Evolutionary conservation across 2,888 invertebrate genomes (phyloP), one percentile per base, ranked within the genome.

Genomic region (Notocelia uddmanniana): DNA sequence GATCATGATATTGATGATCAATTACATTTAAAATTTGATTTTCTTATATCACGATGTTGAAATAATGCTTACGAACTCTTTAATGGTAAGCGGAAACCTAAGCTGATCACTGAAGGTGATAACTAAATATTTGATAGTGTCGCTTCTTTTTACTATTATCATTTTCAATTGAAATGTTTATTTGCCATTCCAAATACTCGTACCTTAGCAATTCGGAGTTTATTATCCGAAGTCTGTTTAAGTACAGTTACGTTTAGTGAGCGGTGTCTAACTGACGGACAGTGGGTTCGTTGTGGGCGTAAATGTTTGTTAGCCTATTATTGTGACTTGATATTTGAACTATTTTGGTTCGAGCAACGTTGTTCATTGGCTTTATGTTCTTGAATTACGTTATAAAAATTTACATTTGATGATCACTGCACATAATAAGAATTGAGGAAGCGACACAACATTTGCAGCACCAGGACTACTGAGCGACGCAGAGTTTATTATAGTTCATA

Each of bases 191-290:
- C 3, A 41, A 1, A 3, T 41, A 15, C 41, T 15, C 41, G 13
- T n/a, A n/a, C n/a, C 45, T n/a, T n/a, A n/a, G 45, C 45, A 58
- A 50, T 50, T 57, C 13, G 19, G 26, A 54, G 21, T 41, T 64
- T 45, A 37, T 70, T 70, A 60, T 26, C 59, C 45, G 11, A 50
- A 18, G 21, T 18, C n/a, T 54, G 64, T 67, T 55, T 34, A 60
- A 55, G 55, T 55, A 71, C 67, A 67, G 71, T 71, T 71, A 72
- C 67, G 60, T 68, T 72, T 72, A 72, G 67, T 68, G 50, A 37
- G 37, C 26, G 48, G 60, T 23, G 48, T 57, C 62, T 72, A 62
- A 72, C 48, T 37, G 48, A 34, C 41, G 45, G 48, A 72, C 71
- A 67, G 67, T 31, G 54, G 15, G 45, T n/a, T 45, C 8, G 48